These are phyloP conservation scores for Calcarius lapponicus DNA, from an alignment of 2,797 vertebrate species.

Conservation along the genomic window DNA sequence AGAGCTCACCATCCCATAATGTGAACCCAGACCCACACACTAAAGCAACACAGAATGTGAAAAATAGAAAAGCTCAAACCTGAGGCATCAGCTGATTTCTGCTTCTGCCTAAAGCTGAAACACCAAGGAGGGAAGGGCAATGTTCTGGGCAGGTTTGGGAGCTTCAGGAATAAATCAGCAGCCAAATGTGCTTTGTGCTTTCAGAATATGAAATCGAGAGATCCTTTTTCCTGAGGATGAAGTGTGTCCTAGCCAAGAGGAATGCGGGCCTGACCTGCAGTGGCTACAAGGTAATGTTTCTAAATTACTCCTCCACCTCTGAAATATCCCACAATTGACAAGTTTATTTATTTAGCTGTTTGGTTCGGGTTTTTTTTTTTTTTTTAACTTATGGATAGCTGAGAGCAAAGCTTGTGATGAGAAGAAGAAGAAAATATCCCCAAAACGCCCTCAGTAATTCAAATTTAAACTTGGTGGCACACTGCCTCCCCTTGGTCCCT, in stretches of 20 bases:
- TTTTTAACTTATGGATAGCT: rapidly evolving
- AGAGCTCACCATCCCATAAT: too few species aligned
- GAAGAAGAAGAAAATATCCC: background rate
- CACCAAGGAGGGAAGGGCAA: background rate
- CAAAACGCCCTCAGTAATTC: background rate
- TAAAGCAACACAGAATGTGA: background rate
- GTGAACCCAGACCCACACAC: too few species aligned
- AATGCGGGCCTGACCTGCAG: slow-evolving; percentile 96
- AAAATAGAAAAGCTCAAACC: background rate
- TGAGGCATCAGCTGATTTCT: background rate
- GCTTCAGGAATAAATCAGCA: background rate
- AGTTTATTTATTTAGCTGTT: background rate
- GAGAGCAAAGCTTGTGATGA: background rate
- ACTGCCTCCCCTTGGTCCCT: background rate
- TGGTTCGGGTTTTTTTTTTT: background rate
- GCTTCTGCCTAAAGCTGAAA: background rate
- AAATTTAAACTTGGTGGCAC: background rate
- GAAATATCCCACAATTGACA: background rate
- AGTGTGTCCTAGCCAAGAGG: slow-evolving; percentile 95
- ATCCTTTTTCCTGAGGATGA: slow-evolving; percentile 97
- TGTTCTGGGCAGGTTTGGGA: background rate
- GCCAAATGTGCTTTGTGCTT: slow-evolving; percentile 47
- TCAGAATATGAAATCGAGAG: slow-evolving; percentile 96
- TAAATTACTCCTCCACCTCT: background rate
- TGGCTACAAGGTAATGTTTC: slow-evolving; percentile 89